Evolutionary conservation across 2,888 invertebrate genomes (phyloP).

Genomic region (Lottia scabra): DNA sequence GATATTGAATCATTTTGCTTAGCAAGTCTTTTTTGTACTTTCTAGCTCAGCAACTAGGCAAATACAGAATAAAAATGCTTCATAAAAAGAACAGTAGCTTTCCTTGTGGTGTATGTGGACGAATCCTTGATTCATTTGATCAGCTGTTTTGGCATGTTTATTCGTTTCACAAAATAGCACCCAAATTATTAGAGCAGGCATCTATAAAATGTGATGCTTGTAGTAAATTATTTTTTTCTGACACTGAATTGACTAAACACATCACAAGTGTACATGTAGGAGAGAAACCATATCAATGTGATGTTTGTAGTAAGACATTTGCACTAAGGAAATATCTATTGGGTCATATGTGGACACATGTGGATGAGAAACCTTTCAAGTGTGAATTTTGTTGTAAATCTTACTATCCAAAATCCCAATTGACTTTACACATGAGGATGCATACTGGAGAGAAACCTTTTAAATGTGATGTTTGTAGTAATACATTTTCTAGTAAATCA

Average conservation of each 20-base stretch:
- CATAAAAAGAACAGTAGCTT: too few relatives aligned
- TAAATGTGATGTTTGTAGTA: too few relatives aligned
- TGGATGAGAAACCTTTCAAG: conserved; percentile 7
- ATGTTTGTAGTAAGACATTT: conserved; percentile 9
- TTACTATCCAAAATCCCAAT: neutral
- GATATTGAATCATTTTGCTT: too few relatives aligned
- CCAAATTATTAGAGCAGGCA: too few relatives aligned
- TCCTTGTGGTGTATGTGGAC: too few relatives aligned
- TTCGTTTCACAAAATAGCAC: too few relatives aligned
- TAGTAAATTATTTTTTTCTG: neutral
- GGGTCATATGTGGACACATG: conserved; percentile 5
- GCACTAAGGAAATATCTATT: neutral
- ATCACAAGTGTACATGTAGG: neutral
- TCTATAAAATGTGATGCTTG: neutral
- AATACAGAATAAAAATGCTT: too few relatives aligned
- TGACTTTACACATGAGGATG: conserved; percentile 1
- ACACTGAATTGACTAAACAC: neutral
- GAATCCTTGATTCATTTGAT: too few relatives aligned
- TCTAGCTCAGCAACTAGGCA: too few relatives aligned
- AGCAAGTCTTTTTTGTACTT: too few relatives aligned
- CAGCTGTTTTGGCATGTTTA: too few relatives aligned
- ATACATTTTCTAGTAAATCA: neutral
- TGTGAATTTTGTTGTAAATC: conserved; percentile 11
- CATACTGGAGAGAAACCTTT: conserved; percentile 13
- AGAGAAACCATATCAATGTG: conserved; percentile 13